Base-by-base conservation (phyloP, 2,113 vertebrate species). In the Sialia sialis region DNA sequence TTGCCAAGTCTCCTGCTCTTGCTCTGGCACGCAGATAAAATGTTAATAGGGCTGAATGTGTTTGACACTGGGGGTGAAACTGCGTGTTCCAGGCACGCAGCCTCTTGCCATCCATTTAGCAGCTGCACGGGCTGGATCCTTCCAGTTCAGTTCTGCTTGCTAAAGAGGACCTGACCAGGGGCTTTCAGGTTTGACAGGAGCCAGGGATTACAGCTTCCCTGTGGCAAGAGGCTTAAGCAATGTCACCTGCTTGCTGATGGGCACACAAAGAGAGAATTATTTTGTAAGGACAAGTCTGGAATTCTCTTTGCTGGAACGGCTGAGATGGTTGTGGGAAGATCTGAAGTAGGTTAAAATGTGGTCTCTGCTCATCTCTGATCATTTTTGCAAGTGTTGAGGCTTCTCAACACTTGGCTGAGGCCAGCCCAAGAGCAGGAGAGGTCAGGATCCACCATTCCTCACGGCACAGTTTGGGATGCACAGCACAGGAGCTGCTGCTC, bases 1-100 rank as follows among this genome's bases (percentile, higher is more conserved):
- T 94, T 95, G 92, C 93, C 96, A 97, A 44, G 84, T 34, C 89
- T 90, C 43, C 55, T 78, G 46, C 72, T 90, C 68, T 91, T 77
- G 69, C 80, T 87, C 38, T 86, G 90, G 84, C 85, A 87, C 3
- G 1, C 36, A 77, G 90, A 93, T 92, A 52, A 95, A 95, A 94
- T 91, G 90, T 95, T 94, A 95, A 94, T 93, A 32, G 67, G 84
- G 80, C 84, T 3, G 20, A 92, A 84, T 60, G 70, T 22, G 20
- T 84, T 85, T 90, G 84, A 92, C 84, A 85, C 55, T 12, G 15
- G 32, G 59, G 85, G 83, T 94, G 88, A 95, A 93, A 70, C 73
- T 72, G n/a, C 4, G 1, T 55, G 85, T 95, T 93, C 87, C 85
- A 94, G 79, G 70, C 84, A 84, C 7, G 0, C 70, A 85, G 46